A percentile compares a stretch with the other conserved stretches of the same genome.
phyloP scores from a whole-genome alignment of 2,888 invertebrate species.

The Allacma fusca region DNA sequence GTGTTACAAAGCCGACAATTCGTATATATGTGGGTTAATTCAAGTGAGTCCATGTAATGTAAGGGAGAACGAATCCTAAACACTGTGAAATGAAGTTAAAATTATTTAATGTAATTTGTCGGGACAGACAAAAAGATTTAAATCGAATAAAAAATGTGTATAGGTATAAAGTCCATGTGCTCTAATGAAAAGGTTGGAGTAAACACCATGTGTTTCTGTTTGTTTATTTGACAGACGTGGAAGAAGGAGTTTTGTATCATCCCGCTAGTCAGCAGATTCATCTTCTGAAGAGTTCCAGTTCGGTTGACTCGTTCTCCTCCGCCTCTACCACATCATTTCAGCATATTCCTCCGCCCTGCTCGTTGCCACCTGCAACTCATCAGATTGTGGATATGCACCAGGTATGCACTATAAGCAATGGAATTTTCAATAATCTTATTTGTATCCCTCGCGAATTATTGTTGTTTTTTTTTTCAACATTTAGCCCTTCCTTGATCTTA shows the following conservation, averaged over 20 bases:
- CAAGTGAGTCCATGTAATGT: neutral
- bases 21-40: neutral
- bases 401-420: conserved; percentile 32
- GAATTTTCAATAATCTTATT: neutral
- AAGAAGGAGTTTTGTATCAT: conserved; percentile 47
- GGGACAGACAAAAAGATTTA: neutral
- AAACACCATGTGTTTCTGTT: conserved; percentile 37
- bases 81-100: conserved; percentile 7
- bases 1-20: neutral
- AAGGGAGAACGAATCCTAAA: neutral
- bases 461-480: too few species aligned
- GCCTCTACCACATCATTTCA: conserved; percentile 31
- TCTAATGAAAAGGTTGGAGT: neutral
- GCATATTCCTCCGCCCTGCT: conserved; percentile 34
- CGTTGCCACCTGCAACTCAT: conserved; percentile 26
- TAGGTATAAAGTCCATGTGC: neutral
- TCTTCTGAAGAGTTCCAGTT: conserved; percentile 44
- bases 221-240: conserved; percentile 43
- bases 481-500: too few species aligned
- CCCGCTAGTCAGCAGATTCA: conserved; percentile 47
- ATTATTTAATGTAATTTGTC: neutral
- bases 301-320: conserved; percentile 49
- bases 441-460: too few species aligned
- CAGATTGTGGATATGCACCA: conserved; percentile 46
- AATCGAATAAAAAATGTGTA: conserved; percentile 8